A percentile compares a stretch with the other conserved stretches of the same genome.
phyloP scores from a whole-genome alignment of 2,888 invertebrate species.

The Rhaphigaster nebulosa region DNA sequence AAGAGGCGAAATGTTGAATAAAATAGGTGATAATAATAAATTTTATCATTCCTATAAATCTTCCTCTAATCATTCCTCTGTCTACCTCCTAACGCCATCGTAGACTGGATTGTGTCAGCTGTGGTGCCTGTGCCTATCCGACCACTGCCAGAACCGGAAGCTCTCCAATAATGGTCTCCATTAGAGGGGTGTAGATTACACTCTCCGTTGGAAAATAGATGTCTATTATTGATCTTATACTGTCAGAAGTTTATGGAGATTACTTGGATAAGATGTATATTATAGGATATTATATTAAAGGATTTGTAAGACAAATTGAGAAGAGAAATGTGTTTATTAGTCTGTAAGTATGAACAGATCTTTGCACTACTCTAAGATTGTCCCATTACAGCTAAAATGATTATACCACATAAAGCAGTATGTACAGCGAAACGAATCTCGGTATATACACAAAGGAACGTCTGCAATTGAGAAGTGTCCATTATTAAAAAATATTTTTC shows the following conservation, averaged over 20 bases:
- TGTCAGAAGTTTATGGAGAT: background rate
- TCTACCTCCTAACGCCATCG: background rate
- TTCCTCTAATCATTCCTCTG: background rate
- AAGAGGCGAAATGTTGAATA: too few species aligned
- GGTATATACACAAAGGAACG: too few species aligned
- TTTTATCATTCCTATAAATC: background rate
- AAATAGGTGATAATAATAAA: background rate
- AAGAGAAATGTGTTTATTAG: too few species aligned
- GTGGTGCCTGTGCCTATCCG: background rate
- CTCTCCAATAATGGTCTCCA: slow-evolving; percentile 13
- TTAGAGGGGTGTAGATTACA: slow-evolving; percentile 15
- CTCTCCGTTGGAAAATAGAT: background rate
- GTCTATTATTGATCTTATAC: background rate
- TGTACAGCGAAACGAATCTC: too few species aligned
- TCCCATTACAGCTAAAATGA: too few species aligned
- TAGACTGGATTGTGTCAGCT: background rate
- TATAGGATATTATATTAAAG: background rate
- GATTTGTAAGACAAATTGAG: too few species aligned
- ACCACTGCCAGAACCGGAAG: background rate
- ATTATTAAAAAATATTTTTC: too few species aligned
- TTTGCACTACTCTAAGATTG: too few species aligned
- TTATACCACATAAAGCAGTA: too few species aligned
- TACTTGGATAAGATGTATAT: background rate
- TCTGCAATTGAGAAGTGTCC: too few species aligned
- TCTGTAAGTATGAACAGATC: too few species aligned